Evolutionary conservation across 2,113 vertebrate genomes (phyloP).

Genomic region (Oceanodroma tethys): DNA sequence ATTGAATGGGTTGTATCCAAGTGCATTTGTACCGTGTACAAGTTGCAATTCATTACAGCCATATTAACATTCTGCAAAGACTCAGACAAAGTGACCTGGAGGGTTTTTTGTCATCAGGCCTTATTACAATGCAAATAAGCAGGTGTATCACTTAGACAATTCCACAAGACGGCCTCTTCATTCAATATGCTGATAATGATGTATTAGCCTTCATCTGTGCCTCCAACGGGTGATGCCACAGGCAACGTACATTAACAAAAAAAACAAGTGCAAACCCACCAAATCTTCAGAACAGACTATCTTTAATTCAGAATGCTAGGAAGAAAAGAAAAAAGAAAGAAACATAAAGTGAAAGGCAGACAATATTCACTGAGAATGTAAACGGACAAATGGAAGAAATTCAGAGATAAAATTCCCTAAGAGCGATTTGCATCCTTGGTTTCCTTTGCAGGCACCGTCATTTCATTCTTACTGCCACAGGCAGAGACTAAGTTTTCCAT

Average conservation of each 20-base stretch:
- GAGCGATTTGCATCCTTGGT: neutral
- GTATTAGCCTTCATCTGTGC: neutral
- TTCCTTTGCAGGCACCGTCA: neutral
- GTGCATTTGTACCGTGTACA: neutral
- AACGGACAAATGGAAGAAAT: conserved; percentile 5
- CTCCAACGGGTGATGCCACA: neutral
- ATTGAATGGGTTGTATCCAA: neutral
- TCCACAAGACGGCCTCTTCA: neutral
- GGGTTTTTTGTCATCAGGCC: neutral
- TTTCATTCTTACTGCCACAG: neutral
- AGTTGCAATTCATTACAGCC: neutral
- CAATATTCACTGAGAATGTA: neutral
- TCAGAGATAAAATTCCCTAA: neutral
- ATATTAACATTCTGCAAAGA: conserved; percentile 29
- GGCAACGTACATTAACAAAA: neutral
- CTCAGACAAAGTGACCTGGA: conserved; percentile 38
- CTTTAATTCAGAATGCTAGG: neutral
- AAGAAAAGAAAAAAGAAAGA: neutral
- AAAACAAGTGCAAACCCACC: neutral
- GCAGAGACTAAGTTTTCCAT: neutral
- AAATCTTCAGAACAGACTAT: neutral
- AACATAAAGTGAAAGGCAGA: neutral
- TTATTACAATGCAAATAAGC: conserved; percentile 18
- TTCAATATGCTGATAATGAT: neutral
- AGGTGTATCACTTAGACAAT: neutral